Percentiles rank a stretch among this genome's conserved stretches.
Conservation (phyloP, 2,888 invertebrate species). For the Acleris literana region DNA sequence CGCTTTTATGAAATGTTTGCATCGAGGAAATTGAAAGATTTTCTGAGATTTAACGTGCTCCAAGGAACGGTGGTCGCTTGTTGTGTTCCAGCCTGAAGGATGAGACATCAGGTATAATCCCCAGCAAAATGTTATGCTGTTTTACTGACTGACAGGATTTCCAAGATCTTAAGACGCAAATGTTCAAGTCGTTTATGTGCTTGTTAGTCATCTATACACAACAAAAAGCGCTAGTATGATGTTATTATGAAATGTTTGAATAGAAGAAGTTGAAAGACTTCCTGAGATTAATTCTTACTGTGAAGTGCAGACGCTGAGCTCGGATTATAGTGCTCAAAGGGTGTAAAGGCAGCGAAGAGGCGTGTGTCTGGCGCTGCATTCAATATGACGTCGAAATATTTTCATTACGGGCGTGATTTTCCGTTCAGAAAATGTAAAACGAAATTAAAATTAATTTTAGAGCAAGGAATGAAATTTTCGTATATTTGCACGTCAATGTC, state of each 20-base stretch:
- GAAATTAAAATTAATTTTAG: neutral
- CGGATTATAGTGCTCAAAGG: constrained; percentile 56
- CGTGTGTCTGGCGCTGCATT: constrained; percentile 36
- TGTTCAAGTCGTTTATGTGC: no score
- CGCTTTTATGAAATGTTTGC: neutral
- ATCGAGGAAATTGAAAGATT: constrained; percentile 17
- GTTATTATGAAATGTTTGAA: constrained; percentile 4
- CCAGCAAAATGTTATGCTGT: no score
- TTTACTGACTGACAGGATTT: no score
- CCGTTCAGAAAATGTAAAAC: constrained; percentile 1
- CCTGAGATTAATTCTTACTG: constrained; percentile 49
- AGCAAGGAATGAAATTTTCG: no score
- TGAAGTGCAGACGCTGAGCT: constrained; percentile 44
- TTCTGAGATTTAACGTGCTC: constrained; percentile 39
- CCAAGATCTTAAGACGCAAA: no score
- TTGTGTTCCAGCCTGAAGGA: no score
- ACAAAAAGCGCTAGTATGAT: no score
- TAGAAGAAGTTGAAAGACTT: constrained; percentile 22
- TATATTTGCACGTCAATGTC: no score
- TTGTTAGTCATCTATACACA: no score
- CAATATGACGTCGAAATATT: constrained; percentile 23
- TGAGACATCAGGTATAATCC: no score
- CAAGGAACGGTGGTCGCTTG: no score
- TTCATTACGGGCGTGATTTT: constrained; percentile 14
- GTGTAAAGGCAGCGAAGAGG: constrained; percentile 47